Evolutionary conservation across 1,140 invertebrate genomes (phyloP).

Genomic region (Anagrus nilaparvatae): DNA sequence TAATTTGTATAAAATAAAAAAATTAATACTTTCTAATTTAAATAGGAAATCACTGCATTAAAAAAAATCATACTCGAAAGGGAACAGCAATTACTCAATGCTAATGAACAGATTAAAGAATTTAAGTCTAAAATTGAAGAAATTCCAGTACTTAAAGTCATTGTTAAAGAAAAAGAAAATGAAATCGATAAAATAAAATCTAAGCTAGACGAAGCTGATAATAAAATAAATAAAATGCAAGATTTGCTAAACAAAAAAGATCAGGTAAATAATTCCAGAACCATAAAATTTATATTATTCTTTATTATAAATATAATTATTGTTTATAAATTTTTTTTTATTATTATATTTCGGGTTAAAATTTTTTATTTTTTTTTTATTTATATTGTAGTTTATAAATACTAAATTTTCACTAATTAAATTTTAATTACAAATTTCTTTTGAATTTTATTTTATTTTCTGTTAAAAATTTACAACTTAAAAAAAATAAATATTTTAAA

Average conservation of each 20-base stretch:
- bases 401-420: too few species aligned
- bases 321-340: slow-evolving; percentile 1
- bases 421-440: too few species aligned
- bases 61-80: slow-evolving; percentile 30
- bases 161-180: slow-evolving; percentile 20
- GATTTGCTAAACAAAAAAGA: slow-evolving; percentile 26
- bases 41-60: slow-evolving; percentile 28
- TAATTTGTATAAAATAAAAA: slow-evolving; percentile 2
- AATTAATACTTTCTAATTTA: slow-evolving; percentile 9
- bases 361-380: slow-evolving; percentile 9
- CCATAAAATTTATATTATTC: slow-evolving; percentile 3
- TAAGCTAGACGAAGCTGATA: slow-evolving; percentile 18
- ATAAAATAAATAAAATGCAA: slow-evolving; percentile 25
- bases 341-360: not conserved
- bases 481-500: slow-evolving; percentile 1
- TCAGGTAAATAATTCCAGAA: slow-evolving; percentile 18
- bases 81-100: slow-evolving; percentile 12
- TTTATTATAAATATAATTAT: slow-evolving; percentile 7
- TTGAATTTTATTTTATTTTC: not conserved
- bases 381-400: too few species aligned
- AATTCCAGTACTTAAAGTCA: slow-evolving; percentile 22
- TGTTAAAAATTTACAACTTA: not conserved
- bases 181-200: slow-evolving; percentile 15
- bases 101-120: slow-evolving; percentile 19
- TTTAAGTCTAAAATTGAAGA: slow-evolving; percentile 20